phyloP scores from a whole-genome alignment of 2,888 invertebrate genomes.

The Troglohyphantes excavatus region DNA sequence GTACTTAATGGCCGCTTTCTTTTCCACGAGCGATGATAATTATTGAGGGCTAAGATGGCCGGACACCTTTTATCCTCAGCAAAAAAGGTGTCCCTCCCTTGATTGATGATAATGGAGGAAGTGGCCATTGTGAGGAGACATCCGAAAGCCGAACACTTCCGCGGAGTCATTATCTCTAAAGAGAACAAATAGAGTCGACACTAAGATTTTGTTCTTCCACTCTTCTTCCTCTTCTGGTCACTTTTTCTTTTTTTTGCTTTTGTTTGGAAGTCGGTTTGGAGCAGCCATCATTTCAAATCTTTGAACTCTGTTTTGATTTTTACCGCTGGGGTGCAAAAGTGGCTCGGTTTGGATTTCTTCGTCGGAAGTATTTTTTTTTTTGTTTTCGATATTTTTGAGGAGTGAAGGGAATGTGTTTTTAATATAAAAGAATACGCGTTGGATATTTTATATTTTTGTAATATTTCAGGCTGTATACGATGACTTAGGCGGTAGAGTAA shows the following conservation, averaged over 20 bases:
- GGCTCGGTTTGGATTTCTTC: background rate
- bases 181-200: conserved; percentile 56
- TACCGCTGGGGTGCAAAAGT: background rate
- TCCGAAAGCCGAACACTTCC: conserved; percentile 52
- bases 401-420: too few species aligned
- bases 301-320: conserved; percentile 4
- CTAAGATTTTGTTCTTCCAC: conserved; percentile 32
- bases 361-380: background rate
- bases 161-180: conserved; percentile 49
- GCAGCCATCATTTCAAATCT: conserved; percentile 38
- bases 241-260: background rate
- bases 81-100: conserved; percentile 47
- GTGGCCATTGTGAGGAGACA: conserved; percentile 57
- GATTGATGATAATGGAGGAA: conserved; percentile 59
- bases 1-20: conserved; percentile 20
- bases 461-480: too few species aligned
- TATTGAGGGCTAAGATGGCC: conserved; percentile 51
- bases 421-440: too few species aligned
- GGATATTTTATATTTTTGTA: too few species aligned
- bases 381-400: too few species aligned
- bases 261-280: too few species aligned
- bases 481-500: too few species aligned
- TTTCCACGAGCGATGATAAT: conserved; percentile 43
- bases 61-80: conserved; percentile 56
- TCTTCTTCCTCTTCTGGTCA: background rate